Evolutionary conservation across 2,797 vertebrate species (phyloP).

Genomic region (Macroramphosus scolopax): DNA sequence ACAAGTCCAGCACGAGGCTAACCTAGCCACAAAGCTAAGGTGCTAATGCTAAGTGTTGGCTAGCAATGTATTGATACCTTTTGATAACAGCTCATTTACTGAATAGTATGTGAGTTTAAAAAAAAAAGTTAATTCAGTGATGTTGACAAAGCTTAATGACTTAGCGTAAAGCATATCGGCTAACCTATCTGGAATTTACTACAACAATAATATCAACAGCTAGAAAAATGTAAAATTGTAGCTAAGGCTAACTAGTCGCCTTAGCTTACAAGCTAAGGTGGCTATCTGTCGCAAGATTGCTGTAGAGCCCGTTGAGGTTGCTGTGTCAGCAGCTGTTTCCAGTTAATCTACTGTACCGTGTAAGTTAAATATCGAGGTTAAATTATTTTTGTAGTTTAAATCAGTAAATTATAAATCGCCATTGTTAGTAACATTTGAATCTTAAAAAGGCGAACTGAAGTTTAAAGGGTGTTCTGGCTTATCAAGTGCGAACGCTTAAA

Average conservation of each 20-base stretch:
- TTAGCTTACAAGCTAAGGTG: constrained; percentile 21
- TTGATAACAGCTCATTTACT: not conserved
- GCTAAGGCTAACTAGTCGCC: constrained; percentile 9
- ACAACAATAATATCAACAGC: not conserved
- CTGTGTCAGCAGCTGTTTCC: constrained; percentile 51
- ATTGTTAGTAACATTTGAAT: too few species aligned
- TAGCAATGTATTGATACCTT: too few species aligned
- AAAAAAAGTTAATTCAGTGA: too few species aligned
- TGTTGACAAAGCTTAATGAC: too few species aligned
- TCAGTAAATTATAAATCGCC: too few species aligned
- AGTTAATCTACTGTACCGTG: not conserved
- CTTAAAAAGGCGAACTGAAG: too few species aligned
- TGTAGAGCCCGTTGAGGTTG: constrained; percentile 13
- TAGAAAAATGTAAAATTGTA: not conserved
- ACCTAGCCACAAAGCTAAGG: constrained; percentile 62
- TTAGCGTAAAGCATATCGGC: too few species aligned
- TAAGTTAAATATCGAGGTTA: too few species aligned
- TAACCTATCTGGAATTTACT: not conserved
- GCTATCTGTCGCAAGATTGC: constrained; percentile 34
- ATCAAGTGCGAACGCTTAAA: too few species aligned
- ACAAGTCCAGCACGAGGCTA: constrained; percentile 66
- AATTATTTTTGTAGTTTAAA: too few species aligned
- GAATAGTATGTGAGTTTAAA: not conserved
- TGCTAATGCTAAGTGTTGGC: constrained; percentile 36
- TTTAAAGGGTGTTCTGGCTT: too few species aligned